Evolutionary conservation across 2,113 vertebrate genomes (phyloP).

Genomic region (Tauraco erythrolophus): DNA sequence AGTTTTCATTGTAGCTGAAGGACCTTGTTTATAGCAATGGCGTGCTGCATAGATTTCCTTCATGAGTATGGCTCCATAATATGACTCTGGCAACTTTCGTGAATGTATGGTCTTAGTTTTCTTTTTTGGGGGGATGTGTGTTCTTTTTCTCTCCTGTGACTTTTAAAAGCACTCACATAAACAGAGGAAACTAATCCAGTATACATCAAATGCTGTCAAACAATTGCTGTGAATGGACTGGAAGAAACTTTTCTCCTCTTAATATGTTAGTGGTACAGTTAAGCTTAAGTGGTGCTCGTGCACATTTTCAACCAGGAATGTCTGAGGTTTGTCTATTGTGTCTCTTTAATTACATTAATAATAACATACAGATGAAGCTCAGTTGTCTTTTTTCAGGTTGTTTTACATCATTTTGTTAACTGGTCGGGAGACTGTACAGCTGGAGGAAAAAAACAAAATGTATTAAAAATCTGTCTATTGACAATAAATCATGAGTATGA

Average conservation of each 20-base stretch:
- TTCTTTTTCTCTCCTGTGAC: not conserved
- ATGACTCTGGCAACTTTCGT: not conserved
- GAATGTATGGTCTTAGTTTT: not conserved
- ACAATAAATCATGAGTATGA: not conserved
- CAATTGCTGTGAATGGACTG: not conserved
- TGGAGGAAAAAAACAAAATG: not conserved
- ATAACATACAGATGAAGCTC: not conserved
- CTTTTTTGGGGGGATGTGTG: not conserved
- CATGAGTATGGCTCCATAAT: not conserved
- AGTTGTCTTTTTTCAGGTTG: not conserved
- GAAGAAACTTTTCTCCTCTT: not conserved
- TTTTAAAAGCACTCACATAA: not conserved
- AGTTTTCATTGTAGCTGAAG: not conserved
- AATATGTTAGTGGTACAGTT: not conserved
- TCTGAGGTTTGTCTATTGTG: not conserved
- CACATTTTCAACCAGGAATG: not conserved
- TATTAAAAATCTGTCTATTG: not conserved
- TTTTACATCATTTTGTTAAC: not conserved
- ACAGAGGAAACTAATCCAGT: not conserved
- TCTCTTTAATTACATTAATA: not conserved
- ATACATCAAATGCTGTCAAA: not conserved
- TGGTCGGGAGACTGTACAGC: not conserved
- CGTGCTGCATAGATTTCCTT: not conserved
- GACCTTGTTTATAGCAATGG: not conserved
- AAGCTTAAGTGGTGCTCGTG: not conserved